These are phyloP conservation scores for Ichneumoninae sp. DNA, from an alignment of 2,888 invertebrate genomes.

Conservation along the genomic window DNA sequence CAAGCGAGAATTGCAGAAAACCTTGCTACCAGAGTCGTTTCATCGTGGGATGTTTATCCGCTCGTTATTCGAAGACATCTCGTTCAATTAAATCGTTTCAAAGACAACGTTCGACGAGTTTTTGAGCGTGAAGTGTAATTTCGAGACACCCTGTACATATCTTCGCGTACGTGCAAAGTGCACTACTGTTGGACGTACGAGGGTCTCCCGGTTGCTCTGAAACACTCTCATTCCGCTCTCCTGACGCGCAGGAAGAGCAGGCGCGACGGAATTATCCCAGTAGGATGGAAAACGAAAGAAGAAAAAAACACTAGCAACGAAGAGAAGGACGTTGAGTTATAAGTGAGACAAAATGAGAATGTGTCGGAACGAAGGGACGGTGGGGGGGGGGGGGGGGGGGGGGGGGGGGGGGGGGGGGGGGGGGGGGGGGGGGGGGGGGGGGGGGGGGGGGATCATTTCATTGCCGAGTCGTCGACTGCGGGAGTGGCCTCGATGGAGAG, in stretches of 20 bases:
- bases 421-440: background rate
- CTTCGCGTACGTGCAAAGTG: background rate
- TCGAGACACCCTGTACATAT: background rate
- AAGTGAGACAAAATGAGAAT: conserved; percentile 25
- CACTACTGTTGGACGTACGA: conserved; percentile 1
- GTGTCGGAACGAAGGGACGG: background rate
- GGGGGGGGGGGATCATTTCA: conserved; percentile 29
- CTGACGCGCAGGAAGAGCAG: background rate
- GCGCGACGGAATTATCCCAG: conserved; percentile 12
- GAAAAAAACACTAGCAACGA: background rate
- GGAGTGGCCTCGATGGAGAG: conserved; percentile 38
- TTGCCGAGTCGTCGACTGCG: conserved; percentile 25
- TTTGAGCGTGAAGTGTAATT: background rate
- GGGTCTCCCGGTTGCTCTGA: conserved; percentile 3
- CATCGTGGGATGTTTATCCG: too few relatives aligned
- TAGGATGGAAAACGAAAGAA: conserved; percentile 8
- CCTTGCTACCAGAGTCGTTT: too few relatives aligned
- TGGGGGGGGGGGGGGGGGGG: background rate
- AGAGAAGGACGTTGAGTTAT: background rate
- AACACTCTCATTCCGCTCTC: conserved; percentile 14
- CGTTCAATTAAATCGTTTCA: background rate
- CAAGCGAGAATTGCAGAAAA: background rate
- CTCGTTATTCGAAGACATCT: background rate
- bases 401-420: background rate
- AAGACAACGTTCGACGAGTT: background rate